Conservation (phyloP, 2,113 vertebrate species). For the Amphiprion ocellaris region DNA sequence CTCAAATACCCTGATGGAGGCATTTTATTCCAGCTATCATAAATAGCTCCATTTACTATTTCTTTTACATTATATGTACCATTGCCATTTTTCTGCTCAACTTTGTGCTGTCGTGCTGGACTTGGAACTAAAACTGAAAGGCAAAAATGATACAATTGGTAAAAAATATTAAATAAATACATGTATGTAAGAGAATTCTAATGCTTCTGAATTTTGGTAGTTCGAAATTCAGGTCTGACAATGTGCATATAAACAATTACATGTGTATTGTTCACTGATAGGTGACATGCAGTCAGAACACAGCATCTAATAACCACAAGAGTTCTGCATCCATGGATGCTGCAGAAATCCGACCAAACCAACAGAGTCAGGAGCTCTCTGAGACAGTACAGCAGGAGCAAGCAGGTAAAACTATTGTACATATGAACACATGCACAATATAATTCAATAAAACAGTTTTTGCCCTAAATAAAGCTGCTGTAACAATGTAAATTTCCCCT, state of each 20-base stretch:
- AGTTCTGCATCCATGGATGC: conserved; percentile 27
- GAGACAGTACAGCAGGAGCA: conserved; percentile 38
- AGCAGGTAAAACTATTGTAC: conserved; percentile 42
- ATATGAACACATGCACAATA: background rate
- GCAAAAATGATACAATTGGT: background rate
- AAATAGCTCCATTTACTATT: background rate
- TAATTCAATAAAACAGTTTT: background rate
- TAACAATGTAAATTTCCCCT: too few species aligned
- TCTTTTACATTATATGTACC: background rate
- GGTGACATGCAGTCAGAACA: conserved; percentile 46
- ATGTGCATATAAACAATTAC: too few species aligned
- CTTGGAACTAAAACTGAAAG: background rate
- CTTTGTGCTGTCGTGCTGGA: background rate
- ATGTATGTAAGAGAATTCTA: background rate
- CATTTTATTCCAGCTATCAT: background rate
- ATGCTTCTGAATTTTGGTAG: background rate
- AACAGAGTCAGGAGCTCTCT: conserved; percentile 34
- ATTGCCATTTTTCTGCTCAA: background rate
- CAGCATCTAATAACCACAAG: conserved; percentile 21
- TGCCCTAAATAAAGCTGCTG: too few species aligned
- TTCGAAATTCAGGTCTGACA: background rate
- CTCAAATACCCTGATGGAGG: background rate
- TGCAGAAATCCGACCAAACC: conserved; percentile 31
- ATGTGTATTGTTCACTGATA: conserved; percentile 38
- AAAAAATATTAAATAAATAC: background rate